These are phyloP conservation scores for Cryptoblepharus egeriae DNA, from an alignment of 2,797 vertebrate species.

Conservation along the genomic window DNA sequence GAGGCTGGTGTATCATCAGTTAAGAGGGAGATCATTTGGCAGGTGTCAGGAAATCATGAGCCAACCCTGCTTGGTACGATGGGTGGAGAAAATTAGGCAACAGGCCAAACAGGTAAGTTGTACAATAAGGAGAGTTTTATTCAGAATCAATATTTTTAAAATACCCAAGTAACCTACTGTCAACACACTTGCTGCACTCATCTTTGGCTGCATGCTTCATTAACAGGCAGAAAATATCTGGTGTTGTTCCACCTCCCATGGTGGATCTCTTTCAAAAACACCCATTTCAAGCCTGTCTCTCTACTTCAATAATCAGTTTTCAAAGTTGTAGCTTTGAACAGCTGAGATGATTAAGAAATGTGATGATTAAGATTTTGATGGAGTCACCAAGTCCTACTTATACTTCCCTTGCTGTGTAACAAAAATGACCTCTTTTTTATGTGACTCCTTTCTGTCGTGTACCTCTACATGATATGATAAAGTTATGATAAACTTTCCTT, in stretches of 20 bases:
- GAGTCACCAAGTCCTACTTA: background rate
- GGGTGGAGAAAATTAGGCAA: no score
- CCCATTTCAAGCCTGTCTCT: conserved; percentile 4
- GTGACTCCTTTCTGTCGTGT: conserved; percentile 4
- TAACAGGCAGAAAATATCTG: background rate
- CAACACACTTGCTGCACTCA: background rate
- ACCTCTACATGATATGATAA: background rate
- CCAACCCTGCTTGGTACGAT: no score
- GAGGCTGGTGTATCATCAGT: no score
- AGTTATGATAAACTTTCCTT: background rate
- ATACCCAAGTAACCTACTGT: background rate
- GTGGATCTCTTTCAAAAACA: background rate
- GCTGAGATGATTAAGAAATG: conserved; percentile 24
- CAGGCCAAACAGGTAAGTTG: background rate
- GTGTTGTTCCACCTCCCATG: background rate
- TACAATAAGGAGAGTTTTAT: background rate
- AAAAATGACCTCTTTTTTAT: conserved; percentile 4
- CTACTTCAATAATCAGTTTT: background rate
- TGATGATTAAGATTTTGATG: background rate
- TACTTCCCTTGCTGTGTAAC: conserved; percentile 28
- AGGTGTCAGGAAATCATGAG: no score
- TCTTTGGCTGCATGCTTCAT: background rate
- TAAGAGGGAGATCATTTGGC: no score
- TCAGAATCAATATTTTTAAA: background rate
- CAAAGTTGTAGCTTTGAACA: background rate